These are phyloP conservation scores for Zoroaster sp. DNA, from an alignment of 53 echinoderm and acorn worm species.

Conservation along the genomic window DNA sequence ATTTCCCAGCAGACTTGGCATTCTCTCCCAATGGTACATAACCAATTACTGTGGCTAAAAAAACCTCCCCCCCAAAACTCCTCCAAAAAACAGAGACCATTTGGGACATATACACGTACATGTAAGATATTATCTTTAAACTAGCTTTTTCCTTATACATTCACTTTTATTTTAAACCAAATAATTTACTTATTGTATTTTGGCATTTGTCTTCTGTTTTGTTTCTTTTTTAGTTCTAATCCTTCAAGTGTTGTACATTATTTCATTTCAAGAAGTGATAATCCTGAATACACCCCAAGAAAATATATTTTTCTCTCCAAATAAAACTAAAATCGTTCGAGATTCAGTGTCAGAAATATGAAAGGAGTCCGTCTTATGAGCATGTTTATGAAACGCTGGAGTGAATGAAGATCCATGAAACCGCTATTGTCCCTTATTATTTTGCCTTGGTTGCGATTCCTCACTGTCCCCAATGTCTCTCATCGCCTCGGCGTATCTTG, in stretches of 20 bases:
- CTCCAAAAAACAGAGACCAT: too few species aligned
- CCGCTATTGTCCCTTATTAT: conserved; percentile 42
- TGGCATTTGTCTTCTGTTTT: neutral
- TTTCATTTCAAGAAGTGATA: neutral
- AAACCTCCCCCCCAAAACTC: too few species aligned
- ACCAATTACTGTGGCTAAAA: too few species aligned
- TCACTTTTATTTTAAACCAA: too few species aligned
- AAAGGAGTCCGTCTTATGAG: neutral
- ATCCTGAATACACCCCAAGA: neutral
- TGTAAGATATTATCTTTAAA: too few species aligned
- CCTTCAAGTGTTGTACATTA: neutral
- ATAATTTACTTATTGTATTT: neutral
- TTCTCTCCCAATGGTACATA: too few species aligned
- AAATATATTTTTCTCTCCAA: neutral
- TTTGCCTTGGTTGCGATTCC: conserved; percentile 22
- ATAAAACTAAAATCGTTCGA: neutral
- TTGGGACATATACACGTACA: too few species aligned
- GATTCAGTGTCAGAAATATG: neutral
- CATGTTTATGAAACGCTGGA: conserved; percentile 19
- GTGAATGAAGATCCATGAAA: conserved; percentile 6
- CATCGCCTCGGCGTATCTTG: conserved; percentile 4
- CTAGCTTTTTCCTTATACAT: too few species aligned
- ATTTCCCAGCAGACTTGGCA: too few species aligned
- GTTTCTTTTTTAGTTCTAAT: neutral
- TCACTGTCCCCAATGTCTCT: conserved; percentile 23